Percentiles rank a stretch among this genome's conserved stretches.
Evolutionary conservation across 2,113 vertebrate species (phyloP).

Genomic region (Pangasianodon gigas): DNA sequence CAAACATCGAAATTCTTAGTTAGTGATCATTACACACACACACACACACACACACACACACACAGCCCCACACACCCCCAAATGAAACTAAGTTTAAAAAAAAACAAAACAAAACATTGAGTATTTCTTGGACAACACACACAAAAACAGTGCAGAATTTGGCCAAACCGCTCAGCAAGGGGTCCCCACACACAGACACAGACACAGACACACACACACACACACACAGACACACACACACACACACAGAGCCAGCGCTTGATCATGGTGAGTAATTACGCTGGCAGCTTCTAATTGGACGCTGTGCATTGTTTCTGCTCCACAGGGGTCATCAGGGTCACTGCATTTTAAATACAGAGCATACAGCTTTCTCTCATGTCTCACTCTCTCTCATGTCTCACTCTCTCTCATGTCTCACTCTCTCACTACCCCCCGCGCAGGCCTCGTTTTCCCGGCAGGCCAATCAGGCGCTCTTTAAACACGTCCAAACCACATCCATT

Average conservation of each 20-base stretch:
- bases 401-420: neutral
- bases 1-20: too few relatives aligned
- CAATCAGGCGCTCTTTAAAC: conserved; percentile 29
- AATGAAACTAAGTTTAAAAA: neutral
- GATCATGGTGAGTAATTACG: conserved; percentile 44
- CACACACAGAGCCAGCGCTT: neutral
- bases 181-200: neutral
- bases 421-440: neutral
- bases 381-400: neutral
- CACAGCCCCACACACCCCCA: neutral
- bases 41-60: neutral
- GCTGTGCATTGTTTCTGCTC: conserved; percentile 17
- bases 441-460: conserved; percentile 21
- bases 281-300: conserved; percentile 40
- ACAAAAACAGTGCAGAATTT: neutral
- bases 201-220: neutral
- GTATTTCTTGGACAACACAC: neutral
- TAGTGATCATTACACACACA: neutral
- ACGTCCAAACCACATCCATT: conserved; percentile 28
- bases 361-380: neutral
- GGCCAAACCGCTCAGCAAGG: neutral
- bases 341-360: conserved; percentile 13
- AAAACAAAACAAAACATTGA: neutral
- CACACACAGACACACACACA: neutral
- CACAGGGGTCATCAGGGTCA: conserved; percentile 36